These are phyloP conservation scores for Anguilla rostrata DNA, from an alignment of 2,113 vertebrate genomes.

Conservation along the genomic window DNA sequence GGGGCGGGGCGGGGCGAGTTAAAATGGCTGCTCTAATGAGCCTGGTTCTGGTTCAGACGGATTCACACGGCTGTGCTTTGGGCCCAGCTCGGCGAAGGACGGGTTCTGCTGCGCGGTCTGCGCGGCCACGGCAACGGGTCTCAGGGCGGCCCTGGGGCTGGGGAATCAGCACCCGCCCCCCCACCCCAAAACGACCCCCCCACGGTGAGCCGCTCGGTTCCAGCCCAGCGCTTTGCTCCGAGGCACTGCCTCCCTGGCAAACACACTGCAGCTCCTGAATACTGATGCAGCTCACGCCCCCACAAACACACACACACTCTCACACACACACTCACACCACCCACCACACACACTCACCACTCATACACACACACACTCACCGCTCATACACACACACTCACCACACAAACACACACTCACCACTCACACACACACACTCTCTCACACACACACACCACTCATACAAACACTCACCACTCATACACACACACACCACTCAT, in stretches of 20 bases:
- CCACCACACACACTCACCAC: too few species aligned
- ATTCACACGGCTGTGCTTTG: constrained; percentile 15
- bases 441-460: background rate
- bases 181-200: constrained; percentile 46
- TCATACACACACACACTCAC: background rate
- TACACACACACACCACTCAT: background rate
- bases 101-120: constrained; percentile 55
- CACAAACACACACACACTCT: background rate
- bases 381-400: too few species aligned
- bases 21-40: constrained; percentile 29
- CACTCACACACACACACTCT: background rate
- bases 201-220: constrained; percentile 67
- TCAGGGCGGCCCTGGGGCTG: constrained; percentile 33
- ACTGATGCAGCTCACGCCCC: constrained; percentile 57
- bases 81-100: constrained; percentile 46
- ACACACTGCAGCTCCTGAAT: constrained; percentile 47
- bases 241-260: constrained; percentile 27
- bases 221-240: constrained; percentile 56
- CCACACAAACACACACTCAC: background rate
- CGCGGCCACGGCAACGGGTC: constrained; percentile 46
- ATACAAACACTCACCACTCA: background rate
- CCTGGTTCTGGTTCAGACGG: constrained; percentile 36
- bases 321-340: background rate
- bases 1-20: background rate
- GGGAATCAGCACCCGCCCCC: constrained; percentile 52